Base-by-base conservation (phyloP, 92 coral and sea anemone genomes). In the Porites divaricata region DNA sequence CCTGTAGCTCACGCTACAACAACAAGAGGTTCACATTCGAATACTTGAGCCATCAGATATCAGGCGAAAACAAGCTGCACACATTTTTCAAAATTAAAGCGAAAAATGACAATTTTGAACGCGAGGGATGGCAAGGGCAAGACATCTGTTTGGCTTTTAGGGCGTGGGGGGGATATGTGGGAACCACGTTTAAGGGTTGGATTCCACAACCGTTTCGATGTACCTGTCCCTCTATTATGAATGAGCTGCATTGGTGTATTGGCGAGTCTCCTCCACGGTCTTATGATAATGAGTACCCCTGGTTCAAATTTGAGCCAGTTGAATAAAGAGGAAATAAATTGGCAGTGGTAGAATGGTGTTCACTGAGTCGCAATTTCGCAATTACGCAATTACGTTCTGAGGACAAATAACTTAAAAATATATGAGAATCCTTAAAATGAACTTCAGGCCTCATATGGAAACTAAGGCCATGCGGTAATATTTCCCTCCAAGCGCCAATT, bases 1-100 rank as follows among this genome's bases (percentile, higher is more conserved):
- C 82, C 72, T 78, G 82, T 58, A 64, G 21, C 45, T 45, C 61
- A n/a, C 64, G 15, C 62, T 63, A 78, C 65, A 72, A 23, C 9
- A 78, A 78, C 82, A 78, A 78, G 72, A 64, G 51, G 61, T 78
- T 77, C 58, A 76, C 22, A 0, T 76, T 76, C 67, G 67, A 76
- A 21, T 56, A 54, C 51, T 35, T 76, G 80, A 76, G 67, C 22
- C 67, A 56, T 10, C 69, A 76, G 67, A 22, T 5, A 4, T 48
- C 49, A 35, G 45, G 54, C 24, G 68, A 76, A 9, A 49, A 66
- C 10, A 58, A 12, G 24, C 1, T 76, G 51, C 80, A 76, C 80
- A 76, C 80, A 4, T 76, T 1, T 49, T 76, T 76, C 23, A 76
- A 76, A 48, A 13, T 76, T 11, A 58, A 76, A 22, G 69, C 45